phyloP scores from a whole-genome alignment of 2,888 invertebrate species.

The Tinea semifulvella region DNA sequence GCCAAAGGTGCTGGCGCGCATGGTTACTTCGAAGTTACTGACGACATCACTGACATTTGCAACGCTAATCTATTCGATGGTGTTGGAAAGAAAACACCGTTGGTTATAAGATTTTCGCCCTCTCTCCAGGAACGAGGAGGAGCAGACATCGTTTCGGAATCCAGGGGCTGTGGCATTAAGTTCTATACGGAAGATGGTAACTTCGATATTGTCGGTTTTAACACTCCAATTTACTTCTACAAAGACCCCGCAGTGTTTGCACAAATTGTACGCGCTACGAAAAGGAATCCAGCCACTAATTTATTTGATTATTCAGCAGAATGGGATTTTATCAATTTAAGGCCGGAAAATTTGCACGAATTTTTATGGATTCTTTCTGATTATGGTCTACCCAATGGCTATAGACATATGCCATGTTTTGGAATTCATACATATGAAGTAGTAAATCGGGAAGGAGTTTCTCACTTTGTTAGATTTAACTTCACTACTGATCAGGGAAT shows the following conservation, averaged over 20 bases:
- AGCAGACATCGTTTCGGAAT: slow-evolving; percentile 57
- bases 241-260: slow-evolving; percentile 62
- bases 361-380: slow-evolving; percentile 51
- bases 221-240: slow-evolving; percentile 65
- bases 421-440: slow-evolving; percentile 52
- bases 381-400: slow-evolving; percentile 62
- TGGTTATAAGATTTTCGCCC: slow-evolving; percentile 65
- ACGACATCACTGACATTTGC: slow-evolving; percentile 73
- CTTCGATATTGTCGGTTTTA: slow-evolving; percentile 41
- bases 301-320: slow-evolving; percentile 31
- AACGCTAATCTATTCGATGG: slow-evolving; percentile 68
- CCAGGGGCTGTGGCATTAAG: slow-evolving; percentile 50
- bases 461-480: slow-evolving; percentile 41
- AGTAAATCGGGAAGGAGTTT: slow-evolving; percentile 43
- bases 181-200: slow-evolving; percentile 35
- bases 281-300: slow-evolving; percentile 64
- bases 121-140: slow-evolving; percentile 71
- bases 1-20: slow-evolving; percentile 90
- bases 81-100: slow-evolving; percentile 67
- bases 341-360: slow-evolving; percentile 55
- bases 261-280: slow-evolving; percentile 60
- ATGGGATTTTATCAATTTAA: slow-evolving; percentile 60
- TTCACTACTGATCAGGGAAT: slow-evolving; percentile 46
- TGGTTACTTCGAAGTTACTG: slow-evolving; percentile 82
- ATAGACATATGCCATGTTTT: slow-evolving; percentile 62